These are phyloP conservation scores for Euplagia quadripunctaria DNA, from an alignment of 2,888 invertebrate species.

Conservation along the genomic window DNA sequence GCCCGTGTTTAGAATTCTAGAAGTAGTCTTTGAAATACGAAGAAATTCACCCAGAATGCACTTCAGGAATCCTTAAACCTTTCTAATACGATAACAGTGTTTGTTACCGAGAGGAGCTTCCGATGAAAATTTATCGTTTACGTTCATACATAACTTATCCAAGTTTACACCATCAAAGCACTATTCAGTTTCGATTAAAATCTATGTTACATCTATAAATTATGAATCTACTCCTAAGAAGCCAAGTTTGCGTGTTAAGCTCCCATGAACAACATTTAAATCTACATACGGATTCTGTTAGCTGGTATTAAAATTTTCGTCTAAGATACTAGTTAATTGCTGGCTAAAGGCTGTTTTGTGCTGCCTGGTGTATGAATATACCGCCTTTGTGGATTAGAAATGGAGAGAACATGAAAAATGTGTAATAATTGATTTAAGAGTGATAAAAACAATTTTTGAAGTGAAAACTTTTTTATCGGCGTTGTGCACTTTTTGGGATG, in stretches of 20 bases:
- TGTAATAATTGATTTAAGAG: too few species aligned
- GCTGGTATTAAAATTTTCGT: constrained; percentile 10
- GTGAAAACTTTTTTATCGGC: too few species aligned
- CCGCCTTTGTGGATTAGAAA: neutral
- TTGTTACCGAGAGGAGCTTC: neutral
- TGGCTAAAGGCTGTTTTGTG: neutral
- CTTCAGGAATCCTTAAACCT: neutral
- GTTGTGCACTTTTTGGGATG: too few species aligned
- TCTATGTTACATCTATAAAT: constrained; percentile 35
- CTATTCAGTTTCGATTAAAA: constrained; percentile 22
- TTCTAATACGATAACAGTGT: neutral
- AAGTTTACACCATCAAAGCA: constrained; percentile 9
- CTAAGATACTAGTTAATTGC: constrained; percentile 6
- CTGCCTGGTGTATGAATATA: neutral
- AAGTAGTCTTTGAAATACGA: neutral
- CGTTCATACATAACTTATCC: neutral
- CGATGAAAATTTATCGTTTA: neutral
- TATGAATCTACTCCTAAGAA: constrained; percentile 32
- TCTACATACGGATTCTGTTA: constrained; percentile 20
- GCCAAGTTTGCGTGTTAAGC: constrained; percentile 38
- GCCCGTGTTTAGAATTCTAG: neutral
- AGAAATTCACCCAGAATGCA: neutral
- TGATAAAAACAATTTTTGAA: too few species aligned
- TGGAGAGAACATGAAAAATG: neutral
- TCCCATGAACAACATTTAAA: constrained; percentile 37